These are phyloP conservation scores for Carollia perspicillata DNA, from an alignment of 2,113 vertebrate species.

Conservation along the genomic window DNA sequence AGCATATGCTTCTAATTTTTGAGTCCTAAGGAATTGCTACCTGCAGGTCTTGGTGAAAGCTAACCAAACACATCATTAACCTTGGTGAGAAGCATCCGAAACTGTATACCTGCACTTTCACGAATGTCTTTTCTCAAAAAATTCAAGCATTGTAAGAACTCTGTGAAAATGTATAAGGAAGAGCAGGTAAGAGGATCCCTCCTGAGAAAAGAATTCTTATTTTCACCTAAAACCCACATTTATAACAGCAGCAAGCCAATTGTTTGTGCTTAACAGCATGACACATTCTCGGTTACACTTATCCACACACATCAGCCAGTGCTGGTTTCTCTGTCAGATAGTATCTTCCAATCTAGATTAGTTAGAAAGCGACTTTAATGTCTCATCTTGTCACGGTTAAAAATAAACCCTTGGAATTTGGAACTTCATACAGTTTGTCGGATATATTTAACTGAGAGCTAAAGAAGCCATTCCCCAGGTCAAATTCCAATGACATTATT, in stretches of 20 bases:
- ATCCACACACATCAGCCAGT: constrained; percentile 51
- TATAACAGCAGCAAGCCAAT: constrained; percentile 75
- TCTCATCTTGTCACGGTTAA: constrained; percentile 70
- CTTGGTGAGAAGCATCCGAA: not conserved
- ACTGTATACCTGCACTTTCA: not conserved
- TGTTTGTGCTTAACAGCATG: constrained; percentile 69
- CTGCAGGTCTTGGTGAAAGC: not conserved
- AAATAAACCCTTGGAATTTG: constrained; percentile 71
- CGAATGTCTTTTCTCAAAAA: constrained; percentile 44
- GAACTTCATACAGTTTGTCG: constrained; percentile 64
- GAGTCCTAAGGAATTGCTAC: not conserved
- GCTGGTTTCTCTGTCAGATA: constrained; percentile 55
- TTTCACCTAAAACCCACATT: constrained; percentile 68
- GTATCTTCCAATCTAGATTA: constrained; percentile 69
- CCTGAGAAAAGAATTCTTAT: constrained; percentile 71
- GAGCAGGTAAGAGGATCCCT: constrained; percentile 52
- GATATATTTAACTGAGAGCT: constrained; percentile 70
- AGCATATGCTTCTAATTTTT: not conserved
- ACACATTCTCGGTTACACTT: constrained; percentile 61
- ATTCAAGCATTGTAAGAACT: constrained; percentile 57
- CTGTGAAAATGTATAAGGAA: constrained; percentile 63
- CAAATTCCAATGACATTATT: constrained; percentile 58
- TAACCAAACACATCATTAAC: constrained; percentile 46
- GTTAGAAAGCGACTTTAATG: constrained; percentile 67
- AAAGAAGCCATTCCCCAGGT: constrained; percentile 67